Conservation (phyloP, 1,140 invertebrate genomes). For the Pantala flavescens region DNA sequence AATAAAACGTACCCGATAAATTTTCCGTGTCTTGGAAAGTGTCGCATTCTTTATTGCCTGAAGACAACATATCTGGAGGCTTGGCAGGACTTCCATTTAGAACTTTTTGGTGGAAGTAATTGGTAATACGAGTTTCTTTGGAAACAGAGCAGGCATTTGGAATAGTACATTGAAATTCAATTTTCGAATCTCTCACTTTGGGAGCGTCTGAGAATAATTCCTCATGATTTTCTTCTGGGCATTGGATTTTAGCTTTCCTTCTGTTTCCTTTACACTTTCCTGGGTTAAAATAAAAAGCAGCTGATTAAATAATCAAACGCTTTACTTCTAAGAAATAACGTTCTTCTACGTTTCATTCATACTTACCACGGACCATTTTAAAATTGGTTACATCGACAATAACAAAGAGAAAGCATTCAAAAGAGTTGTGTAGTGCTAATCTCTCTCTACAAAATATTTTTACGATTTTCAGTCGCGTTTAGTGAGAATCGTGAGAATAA, state of each 20-base stretch:
- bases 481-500: too few species aligned
- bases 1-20: background rate
- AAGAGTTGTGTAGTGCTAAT: too few species aligned
- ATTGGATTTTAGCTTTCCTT: background rate
- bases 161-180: constrained; percentile 24
- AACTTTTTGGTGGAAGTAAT: constrained; percentile 18
- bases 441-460: too few species aligned
- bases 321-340: background rate
- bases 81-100: background rate
- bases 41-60: too few species aligned
- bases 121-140: constrained; percentile 17
- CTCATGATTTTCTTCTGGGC: background rate
- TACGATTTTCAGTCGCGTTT: too few species aligned
- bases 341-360: background rate
- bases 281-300: background rate
- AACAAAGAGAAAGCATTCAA: background rate
- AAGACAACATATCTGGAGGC: background rate
- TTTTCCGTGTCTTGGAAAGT: background rate
- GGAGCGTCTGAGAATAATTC: constrained; percentile 4
- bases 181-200: constrained; percentile 20
- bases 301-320: background rate
- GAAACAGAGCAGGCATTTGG: constrained; percentile 22
- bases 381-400: background rate
- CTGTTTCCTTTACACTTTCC: constrained; percentile 14
- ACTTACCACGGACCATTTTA: background rate